Evolutionary conservation across 2,113 vertebrate genomes (phyloP).

Genomic region (Eclectus roratus): DNA sequence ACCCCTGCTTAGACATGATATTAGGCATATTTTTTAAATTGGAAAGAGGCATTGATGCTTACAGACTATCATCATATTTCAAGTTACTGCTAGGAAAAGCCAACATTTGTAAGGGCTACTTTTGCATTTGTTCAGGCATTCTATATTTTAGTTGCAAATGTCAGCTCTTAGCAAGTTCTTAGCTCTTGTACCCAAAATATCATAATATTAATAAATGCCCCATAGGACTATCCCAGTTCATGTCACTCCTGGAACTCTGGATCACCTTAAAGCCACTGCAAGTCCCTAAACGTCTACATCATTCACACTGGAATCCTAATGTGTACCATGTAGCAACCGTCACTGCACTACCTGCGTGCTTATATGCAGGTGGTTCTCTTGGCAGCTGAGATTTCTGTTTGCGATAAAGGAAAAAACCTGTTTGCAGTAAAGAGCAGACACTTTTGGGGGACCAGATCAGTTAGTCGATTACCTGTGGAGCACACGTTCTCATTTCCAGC

Average conservation of each 20-base stretch:
- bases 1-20: background rate
- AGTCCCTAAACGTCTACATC: slow-evolving; percentile 45
- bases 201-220: background rate
- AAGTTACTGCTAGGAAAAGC: slow-evolving; percentile 6
- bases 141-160: slow-evolving; percentile 31
- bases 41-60: background rate
- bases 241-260: slow-evolving; percentile 23
- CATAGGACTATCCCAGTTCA: slow-evolving; percentile 1
- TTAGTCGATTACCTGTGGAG: background rate
- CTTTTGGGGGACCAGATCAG: background rate
- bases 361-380: slow-evolving; percentile 14
- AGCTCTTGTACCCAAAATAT: slow-evolving; percentile 3
- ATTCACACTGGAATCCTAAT: slow-evolving; percentile 63
- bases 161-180: background rate
- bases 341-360: slow-evolving; percentile 1
- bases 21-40: slow-evolving; percentile 1
- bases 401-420: slow-evolving; percentile 12
- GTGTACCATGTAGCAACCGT: background rate
- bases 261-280: slow-evolving; percentile 50
- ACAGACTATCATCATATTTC: background rate
- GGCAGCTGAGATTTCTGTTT: slow-evolving; percentile 31
- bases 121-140: slow-evolving; percentile 22
- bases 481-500: background rate
- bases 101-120: background rate
- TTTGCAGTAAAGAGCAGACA: background rate